Percentiles rank a stretch among this genome's conserved stretches.
Conservation (phyloP, 2,113 vertebrate species). For the Tonatia bakeri region DNA sequence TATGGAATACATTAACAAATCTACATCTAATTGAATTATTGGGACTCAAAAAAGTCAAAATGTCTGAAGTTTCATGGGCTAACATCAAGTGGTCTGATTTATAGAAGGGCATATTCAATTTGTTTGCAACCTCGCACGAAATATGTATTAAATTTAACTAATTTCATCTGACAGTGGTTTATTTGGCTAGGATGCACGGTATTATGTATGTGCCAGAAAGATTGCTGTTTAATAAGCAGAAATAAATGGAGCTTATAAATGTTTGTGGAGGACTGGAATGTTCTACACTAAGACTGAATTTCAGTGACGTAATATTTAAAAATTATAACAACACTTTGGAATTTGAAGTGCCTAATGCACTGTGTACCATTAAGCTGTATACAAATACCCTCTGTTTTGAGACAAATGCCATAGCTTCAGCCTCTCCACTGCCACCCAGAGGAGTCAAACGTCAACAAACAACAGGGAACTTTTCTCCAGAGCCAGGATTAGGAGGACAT, state of each 20-base stretch:
- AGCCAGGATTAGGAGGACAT: neutral
- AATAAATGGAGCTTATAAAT: slow-evolving; percentile 76
- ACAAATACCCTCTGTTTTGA: slow-evolving; percentile 61
- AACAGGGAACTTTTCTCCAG: neutral
- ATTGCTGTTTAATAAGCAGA: slow-evolving; percentile 68
- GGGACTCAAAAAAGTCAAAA: slow-evolving; percentile 30
- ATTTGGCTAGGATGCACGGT: slow-evolving; percentile 66
- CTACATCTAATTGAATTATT: slow-evolving; percentile 15
- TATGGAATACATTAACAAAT: slow-evolving; percentile 47
- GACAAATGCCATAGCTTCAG: neutral
- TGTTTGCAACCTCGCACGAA: slow-evolving; percentile 12
- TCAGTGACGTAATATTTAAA: slow-evolving; percentile 64
- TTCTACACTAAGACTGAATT: slow-evolving; percentile 67
- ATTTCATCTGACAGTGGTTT: slow-evolving; percentile 64
- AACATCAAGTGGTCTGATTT: slow-evolving; percentile 49
- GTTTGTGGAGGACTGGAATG: slow-evolving; percentile 78
- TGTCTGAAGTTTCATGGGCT: neutral
- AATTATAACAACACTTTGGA: slow-evolving; percentile 73
- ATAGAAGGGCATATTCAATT: slow-evolving; percentile 30
- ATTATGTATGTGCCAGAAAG: slow-evolving; percentile 65
- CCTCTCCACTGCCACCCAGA: slow-evolving; percentile 64
- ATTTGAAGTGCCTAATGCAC: slow-evolving; percentile 68
- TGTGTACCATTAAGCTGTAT: slow-evolving; percentile 32
- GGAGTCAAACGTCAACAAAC: slow-evolving; percentile 23
- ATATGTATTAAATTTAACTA: slow-evolving; percentile 36